These are phyloP conservation scores for Meteorus cinctellus DNA, from an alignment of 2,888 invertebrate species.

Conservation along the genomic window DNA sequence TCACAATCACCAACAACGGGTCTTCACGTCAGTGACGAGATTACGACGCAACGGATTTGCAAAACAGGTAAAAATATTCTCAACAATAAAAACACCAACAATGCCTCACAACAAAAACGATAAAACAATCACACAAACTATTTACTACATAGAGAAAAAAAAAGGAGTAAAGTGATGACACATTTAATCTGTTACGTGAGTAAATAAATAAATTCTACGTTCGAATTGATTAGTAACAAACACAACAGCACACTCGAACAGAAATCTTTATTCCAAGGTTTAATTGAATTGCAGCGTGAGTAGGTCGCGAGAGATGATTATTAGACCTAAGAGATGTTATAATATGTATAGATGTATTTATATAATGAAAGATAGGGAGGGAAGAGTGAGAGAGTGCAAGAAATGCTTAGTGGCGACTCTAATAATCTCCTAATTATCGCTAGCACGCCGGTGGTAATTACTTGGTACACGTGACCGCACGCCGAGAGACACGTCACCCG, in stretches of 20 bases:
- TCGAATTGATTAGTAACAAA: slow-evolving; percentile 29
- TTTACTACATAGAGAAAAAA: neutral
- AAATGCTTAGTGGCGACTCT: slow-evolving; percentile 52
- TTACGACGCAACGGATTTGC: neutral
- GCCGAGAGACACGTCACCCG: slow-evolving; percentile 48
- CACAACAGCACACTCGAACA: slow-evolving; percentile 16
- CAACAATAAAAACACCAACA: neutral
- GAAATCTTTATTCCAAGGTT: neutral
- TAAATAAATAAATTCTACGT: neutral
- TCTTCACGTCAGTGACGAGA: slow-evolving; percentile 11
- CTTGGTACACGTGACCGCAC: slow-evolving; percentile 55
- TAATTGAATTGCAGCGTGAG: slow-evolving; percentile 35
- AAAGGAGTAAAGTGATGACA: neutral
- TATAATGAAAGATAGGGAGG: slow-evolving; percentile 21
- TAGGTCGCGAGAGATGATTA: slow-evolving; percentile 40
- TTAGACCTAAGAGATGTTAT: neutral
- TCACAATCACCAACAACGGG: slow-evolving; percentile 5
- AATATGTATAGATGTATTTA: neutral
- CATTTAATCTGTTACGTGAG: neutral
- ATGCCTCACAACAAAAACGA: neutral
- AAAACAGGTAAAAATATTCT: slow-evolving; percentile 7
- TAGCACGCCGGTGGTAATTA: slow-evolving; percentile 57
- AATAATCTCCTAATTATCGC: slow-evolving; percentile 65
- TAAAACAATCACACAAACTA: neutral
- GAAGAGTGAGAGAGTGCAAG: slow-evolving; percentile 47